A percentile compares a stretch with the other conserved stretches of the same genome.
These are phyloP conservation scores for Latheticus oryzae DNA, from an alignment of 2,888 invertebrate genomes.

Conservation along the genomic window DNA sequence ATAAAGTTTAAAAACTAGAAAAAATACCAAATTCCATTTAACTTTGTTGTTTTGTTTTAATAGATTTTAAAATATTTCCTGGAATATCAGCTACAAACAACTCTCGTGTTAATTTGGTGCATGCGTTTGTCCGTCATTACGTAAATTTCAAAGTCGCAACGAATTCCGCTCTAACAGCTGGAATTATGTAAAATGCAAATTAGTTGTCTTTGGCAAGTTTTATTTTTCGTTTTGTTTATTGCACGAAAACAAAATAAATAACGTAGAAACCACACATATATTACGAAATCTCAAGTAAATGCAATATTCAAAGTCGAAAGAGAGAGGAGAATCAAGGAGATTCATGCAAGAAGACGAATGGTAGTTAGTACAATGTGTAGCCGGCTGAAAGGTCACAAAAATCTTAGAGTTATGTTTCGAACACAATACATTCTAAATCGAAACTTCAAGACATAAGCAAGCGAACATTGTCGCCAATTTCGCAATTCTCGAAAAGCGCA, in stretches of 20 bases:
- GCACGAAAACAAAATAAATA: constrained; percentile 56
- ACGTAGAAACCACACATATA: constrained; percentile 53
- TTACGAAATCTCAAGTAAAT: constrained; percentile 57
- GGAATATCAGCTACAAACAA: too few species aligned
- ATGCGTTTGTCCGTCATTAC: constrained; percentile 19
- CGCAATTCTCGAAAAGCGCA: constrained; percentile 18
- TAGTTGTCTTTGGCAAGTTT: constrained; percentile 36
- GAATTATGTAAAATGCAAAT: constrained; percentile 39
- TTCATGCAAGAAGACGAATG: constrained; percentile 62
- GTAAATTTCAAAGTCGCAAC: constrained; percentile 18
- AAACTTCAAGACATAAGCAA: too few species aligned
- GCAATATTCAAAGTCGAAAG: constrained; percentile 60
- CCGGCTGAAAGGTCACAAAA: constrained; percentile 62
- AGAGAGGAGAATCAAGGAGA: constrained; percentile 61
- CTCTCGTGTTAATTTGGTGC: too few species aligned
- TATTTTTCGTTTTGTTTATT: constrained; percentile 48
- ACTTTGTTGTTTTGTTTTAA: too few species aligned
- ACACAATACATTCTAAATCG: constrained; percentile 60
- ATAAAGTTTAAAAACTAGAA: too few species aligned
- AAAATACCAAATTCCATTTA: too few species aligned
- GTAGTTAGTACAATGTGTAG: constrained; percentile 53
- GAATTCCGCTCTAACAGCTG: constrained; percentile 20
- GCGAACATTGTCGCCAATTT: constrained; percentile 48
- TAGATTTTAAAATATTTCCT: too few species aligned
- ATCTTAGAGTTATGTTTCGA: constrained; percentile 59